Conservation (phyloP, 2,888 invertebrate genomes). For the Trachelus troglodyta region DNA sequence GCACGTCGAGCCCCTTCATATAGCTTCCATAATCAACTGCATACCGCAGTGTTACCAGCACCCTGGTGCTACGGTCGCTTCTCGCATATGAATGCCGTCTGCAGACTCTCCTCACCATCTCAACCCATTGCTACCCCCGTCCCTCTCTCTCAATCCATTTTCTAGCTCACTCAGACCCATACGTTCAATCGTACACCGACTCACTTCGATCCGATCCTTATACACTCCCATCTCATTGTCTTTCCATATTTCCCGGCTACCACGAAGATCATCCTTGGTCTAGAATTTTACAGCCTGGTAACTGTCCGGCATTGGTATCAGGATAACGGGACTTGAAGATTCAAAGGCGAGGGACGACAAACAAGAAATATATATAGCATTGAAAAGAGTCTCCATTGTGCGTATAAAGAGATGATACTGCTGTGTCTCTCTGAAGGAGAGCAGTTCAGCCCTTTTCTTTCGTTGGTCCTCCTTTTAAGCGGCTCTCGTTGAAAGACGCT, state of each 20-base stretch:
- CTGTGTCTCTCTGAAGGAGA: not conserved
- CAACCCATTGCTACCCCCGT: constrained; percentile 19
- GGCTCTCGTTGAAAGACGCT: not conserved
- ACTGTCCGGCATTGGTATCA: too few species aligned
- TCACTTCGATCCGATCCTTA: not conserved
- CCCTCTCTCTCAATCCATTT: too few species aligned
- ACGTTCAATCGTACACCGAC: too few species aligned
- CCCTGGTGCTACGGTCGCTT: constrained; percentile 51
- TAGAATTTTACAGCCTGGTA: too few species aligned
- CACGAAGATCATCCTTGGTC: too few species aligned
- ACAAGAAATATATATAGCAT: too few species aligned
- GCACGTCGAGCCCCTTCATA: constrained; percentile 66
- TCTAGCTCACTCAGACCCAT: not conserved
- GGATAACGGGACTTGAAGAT: too few species aligned
- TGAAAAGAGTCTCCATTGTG: too few species aligned
- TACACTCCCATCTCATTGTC: not conserved
- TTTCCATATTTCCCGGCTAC: too few species aligned
- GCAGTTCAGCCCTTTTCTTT: too few species aligned
- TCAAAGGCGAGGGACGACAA: too few species aligned
- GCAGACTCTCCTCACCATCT: constrained; percentile 27
- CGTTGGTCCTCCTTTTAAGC: too few species aligned
- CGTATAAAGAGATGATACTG: not conserved
- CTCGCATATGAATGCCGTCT: constrained; percentile 60
- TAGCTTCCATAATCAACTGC: constrained; percentile 66
- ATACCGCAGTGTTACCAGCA: constrained; percentile 64